A percentile compares a stretch with the other conserved stretches of the same genome.
Evolutionary conservation across 2,113 vertebrate genomes (phyloP).

Genomic region (Muscicapa adusta): DNA sequence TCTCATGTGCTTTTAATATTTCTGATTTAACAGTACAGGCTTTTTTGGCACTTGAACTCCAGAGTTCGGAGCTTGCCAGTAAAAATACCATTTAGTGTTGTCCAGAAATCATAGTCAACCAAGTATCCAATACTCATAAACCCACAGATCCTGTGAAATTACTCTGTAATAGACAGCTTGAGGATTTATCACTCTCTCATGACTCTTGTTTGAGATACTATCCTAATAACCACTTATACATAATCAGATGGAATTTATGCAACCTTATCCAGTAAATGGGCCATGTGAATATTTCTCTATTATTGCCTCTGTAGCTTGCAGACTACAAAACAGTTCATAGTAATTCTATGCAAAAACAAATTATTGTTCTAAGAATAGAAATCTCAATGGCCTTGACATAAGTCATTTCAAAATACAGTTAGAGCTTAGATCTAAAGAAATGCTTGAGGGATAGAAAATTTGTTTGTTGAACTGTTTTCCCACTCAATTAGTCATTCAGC

Average conservation of each 20-base stretch:
- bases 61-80: not conserved
- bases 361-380: conserved; percentile 58
- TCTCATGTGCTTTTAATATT: conserved; percentile 32
- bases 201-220: conserved; percentile 42
- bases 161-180: conserved; percentile 19
- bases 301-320: conserved; percentile 50
- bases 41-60: not conserved
- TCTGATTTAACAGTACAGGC: not conserved
- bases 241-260: conserved; percentile 71
- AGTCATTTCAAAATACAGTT: conserved; percentile 26
- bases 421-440: not conserved
- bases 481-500: not conserved
- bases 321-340: conserved; percentile 26
- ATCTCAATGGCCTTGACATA: conserved; percentile 49
- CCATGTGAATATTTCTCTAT: conserved; percentile 51
- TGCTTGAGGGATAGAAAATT: not conserved
- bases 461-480: not conserved
- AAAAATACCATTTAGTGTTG: conserved; percentile 39
- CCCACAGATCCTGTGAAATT: conserved; percentile 44
- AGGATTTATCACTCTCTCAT: conserved; percentile 43
- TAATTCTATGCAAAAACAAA: conserved; percentile 51
- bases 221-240: conserved; percentile 61
- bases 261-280: conserved; percentile 67
- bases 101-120: conserved; percentile 31
- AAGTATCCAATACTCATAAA: conserved; percentile 41